A percentile compares a stretch with the other conserved stretches of the same genome.
phyloP scores from a whole-genome alignment of 2,888 invertebrate species.

The Watsonalla binaria region DNA sequence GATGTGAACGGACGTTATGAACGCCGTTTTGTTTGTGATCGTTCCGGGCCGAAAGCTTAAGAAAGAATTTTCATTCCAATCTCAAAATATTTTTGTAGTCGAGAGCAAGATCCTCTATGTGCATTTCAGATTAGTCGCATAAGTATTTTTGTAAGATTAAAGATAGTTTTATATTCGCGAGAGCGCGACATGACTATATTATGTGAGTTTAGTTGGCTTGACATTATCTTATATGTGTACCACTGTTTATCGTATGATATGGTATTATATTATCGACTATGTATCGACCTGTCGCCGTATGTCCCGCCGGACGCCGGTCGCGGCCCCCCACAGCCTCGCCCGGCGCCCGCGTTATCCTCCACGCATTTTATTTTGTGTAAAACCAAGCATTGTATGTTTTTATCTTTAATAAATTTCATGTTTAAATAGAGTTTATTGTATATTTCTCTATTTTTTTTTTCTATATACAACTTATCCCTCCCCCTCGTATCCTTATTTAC shows the following conservation, averaged over 20 bases:
- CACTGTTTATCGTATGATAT: conserved; percentile 69
- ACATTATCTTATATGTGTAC: conserved; percentile 76
- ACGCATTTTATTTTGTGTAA: conserved; percentile 78
- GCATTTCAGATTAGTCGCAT: conserved; percentile 77
- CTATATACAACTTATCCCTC: conserved; percentile 56
- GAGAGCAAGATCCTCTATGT: conserved; percentile 74
- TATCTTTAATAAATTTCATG: conserved; percentile 78
- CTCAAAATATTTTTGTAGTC: conserved; percentile 78
- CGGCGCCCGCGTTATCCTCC: conserved; percentile 54
- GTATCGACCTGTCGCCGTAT: conserved; percentile 73
- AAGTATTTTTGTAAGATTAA: conserved; percentile 79
- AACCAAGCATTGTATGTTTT: conserved; percentile 76
- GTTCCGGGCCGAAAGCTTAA: conserved; percentile 70
- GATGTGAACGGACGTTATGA: conserved; percentile 60
- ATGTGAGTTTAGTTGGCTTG: conserved; percentile 74
- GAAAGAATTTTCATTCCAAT: conserved; percentile 74
- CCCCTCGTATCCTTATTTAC: conserved; percentile 67
- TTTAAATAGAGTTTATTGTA: conserved; percentile 77
- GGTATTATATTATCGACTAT: conserved; percentile 75
- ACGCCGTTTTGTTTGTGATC: conserved; percentile 64
- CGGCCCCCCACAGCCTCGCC: conserved; percentile 43
- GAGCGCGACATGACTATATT: conserved; percentile 72
- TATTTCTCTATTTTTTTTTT: conserved; percentile 74
- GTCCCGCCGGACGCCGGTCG: conserved; percentile 38
- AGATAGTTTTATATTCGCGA: conserved; percentile 74